phyloP scores from a whole-genome alignment of 2,797 vertebrate species.

The Parambassis ranga region DNA sequence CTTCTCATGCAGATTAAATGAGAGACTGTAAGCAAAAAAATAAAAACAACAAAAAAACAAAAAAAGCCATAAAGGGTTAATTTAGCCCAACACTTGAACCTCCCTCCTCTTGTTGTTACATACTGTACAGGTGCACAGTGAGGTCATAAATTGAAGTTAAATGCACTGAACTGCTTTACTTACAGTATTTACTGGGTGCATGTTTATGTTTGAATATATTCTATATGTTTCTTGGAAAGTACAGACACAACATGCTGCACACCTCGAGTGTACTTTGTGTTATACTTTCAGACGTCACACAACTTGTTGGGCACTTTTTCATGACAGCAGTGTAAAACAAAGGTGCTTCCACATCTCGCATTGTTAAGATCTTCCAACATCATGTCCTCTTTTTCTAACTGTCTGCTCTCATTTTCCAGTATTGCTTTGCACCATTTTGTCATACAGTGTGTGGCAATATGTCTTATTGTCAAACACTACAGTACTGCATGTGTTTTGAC shows the following conservation, averaged over 20 bases:
- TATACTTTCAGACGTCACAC: neutral
- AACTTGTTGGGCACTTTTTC: neutral
- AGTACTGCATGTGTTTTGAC: neutral
- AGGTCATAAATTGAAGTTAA: neutral
- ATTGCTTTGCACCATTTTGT: neutral
- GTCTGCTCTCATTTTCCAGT: neutral
- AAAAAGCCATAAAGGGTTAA: neutral
- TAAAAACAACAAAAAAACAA: no score
- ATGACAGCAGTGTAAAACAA: neutral
- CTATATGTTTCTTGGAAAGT: neutral
- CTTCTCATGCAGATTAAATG: no score
- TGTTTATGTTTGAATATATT: slow-evolving; percentile 4
- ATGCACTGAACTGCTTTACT: slow-evolving; percentile 4
- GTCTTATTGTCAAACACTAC: slow-evolving; percentile 11
- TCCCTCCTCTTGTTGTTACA: neutral
- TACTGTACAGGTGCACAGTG: neutral
- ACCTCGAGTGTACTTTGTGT: neutral
- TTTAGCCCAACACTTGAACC: neutral
- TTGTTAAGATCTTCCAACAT: slow-evolving; percentile 7
- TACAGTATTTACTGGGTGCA: slow-evolving; percentile 4
- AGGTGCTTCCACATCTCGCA: slow-evolving; percentile 24
- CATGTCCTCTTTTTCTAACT: neutral
- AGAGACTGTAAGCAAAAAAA: no score
- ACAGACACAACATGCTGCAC: neutral
- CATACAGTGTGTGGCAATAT: slow-evolving; percentile 2